These are phyloP conservation scores for Laterallus jamaicensis DNA, from an alignment of 2,113 vertebrate species.

Conservation along the genomic window DNA sequence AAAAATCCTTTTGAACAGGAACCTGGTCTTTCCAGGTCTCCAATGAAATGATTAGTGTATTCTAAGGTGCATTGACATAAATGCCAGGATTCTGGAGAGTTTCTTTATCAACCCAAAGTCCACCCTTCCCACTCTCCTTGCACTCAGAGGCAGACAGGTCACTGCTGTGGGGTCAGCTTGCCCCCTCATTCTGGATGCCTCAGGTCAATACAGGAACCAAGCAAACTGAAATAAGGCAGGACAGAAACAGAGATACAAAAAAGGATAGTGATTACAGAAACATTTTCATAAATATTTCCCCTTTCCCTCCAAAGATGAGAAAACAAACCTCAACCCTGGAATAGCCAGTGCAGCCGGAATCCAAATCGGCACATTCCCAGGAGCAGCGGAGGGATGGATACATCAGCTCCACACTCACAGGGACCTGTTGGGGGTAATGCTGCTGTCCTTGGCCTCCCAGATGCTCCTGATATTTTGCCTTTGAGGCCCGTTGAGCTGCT, in stretches of 20 bases:
- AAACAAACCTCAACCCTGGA: neutral
- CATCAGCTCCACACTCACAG: accelerated
- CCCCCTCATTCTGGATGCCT: neutral
- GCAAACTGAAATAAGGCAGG: neutral
- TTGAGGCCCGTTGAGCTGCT: neutral
- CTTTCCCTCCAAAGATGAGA: neutral
- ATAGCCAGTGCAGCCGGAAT: neutral
- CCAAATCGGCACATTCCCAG: accelerated
- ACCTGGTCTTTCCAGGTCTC: neutral
- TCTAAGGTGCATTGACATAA: neutral
- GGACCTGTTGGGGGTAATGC: neutral
- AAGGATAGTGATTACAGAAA: neutral
- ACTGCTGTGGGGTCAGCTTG: neutral
- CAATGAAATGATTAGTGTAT: neutral
- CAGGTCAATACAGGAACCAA: neutral
- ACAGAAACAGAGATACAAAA: neutral
- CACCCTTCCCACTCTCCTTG: neutral
- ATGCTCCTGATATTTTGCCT: neutral
- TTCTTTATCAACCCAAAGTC: neutral
- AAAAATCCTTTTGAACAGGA: neutral
- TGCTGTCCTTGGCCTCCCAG: neutral
- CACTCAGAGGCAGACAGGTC: neutral
- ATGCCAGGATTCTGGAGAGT: neutral
- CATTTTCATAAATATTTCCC: neutral
- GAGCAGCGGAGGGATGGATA: accelerated